These are phyloP conservation scores for Amphiprion clarkii DNA, from an alignment of 2,797 vertebrate genomes.

Conservation along the genomic window DNA sequence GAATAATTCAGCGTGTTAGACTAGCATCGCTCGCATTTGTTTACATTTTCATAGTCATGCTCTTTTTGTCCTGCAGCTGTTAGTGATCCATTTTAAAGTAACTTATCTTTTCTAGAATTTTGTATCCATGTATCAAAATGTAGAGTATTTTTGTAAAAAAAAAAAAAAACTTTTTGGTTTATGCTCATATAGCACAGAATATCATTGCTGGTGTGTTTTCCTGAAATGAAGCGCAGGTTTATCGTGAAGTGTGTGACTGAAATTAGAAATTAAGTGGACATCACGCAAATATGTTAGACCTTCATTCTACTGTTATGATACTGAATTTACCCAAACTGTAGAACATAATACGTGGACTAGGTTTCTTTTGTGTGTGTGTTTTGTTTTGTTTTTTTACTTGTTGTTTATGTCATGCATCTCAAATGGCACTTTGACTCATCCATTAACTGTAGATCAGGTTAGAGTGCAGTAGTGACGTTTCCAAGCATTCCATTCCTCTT, in stretches of 20 bases:
- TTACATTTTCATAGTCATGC: constrained; percentile 83
- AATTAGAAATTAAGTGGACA: constrained; percentile 54
- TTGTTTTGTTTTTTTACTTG: constrained; percentile 6
- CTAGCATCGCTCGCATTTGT: constrained; percentile 70
- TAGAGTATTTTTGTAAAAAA: constrained; percentile 88
- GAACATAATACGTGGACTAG: constrained; percentile 43
- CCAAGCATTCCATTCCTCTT: constrained; percentile 81
- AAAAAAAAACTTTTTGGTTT: constrained; percentile 64
- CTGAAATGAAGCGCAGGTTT: constrained; percentile 71
- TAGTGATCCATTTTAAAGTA: constrained; percentile 83
- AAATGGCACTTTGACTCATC: constrained; percentile 79
- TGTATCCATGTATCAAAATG: constrained; percentile 85
- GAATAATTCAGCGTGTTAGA: constrained; percentile 50
- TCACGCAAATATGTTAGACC: constrained; percentile 46
- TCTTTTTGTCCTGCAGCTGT: constrained; percentile 74
- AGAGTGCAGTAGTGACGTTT: constrained; percentile 73
- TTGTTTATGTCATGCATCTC: constrained; percentile 66
- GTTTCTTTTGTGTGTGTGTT: constrained; percentile 29
- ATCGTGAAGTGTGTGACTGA: constrained; percentile 62
- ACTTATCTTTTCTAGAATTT: constrained; percentile 84
- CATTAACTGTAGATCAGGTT: constrained; percentile 78
- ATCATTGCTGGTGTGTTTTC: constrained; percentile 71
- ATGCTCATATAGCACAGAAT: constrained; percentile 80
- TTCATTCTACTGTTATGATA: constrained; percentile 47
- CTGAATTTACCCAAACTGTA: constrained; percentile 57